phyloP scores from a whole-genome alignment of 2,797 vertebrate genomes.

The Moxostoma hubbsi region DNA sequence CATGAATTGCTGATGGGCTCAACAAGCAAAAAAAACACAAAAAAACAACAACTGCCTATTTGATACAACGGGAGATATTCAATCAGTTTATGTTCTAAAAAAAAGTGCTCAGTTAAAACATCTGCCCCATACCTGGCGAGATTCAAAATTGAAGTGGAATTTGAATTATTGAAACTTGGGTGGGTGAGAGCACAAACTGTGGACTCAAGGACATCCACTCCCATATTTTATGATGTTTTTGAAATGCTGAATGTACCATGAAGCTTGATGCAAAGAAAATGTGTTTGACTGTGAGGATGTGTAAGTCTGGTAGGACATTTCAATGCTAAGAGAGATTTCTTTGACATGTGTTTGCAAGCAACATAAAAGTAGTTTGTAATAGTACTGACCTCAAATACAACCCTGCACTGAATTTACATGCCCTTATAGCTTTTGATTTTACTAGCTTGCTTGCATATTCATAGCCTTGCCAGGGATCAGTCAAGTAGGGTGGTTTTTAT shows the following conservation, averaged over 20 bases:
- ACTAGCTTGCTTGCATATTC: slow-evolving; percentile 68
- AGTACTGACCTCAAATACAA: slow-evolving; percentile 61
- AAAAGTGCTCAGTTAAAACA: slow-evolving; percentile 35
- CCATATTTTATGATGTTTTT: slow-evolving; percentile 48
- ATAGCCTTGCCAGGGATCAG: slow-evolving; percentile 67
- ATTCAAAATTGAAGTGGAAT: slow-evolving; percentile 53
- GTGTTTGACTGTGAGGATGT: slow-evolving; percentile 25
- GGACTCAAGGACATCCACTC: slow-evolving; percentile 45
- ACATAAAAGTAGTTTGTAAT: slow-evolving; percentile 55
- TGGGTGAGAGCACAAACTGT: slow-evolving; percentile 30
- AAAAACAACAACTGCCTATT: background rate
- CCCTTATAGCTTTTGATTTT: slow-evolving; percentile 67
- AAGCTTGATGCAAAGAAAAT: slow-evolving; percentile 43
- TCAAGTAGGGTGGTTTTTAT: slow-evolving; percentile 66
- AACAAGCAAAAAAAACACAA: background rate
- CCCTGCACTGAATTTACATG: slow-evolving; percentile 57
- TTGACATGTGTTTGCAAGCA: background rate
- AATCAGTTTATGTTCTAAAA: slow-evolving; percentile 41
- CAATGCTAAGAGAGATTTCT: background rate
- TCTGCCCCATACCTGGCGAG: slow-evolving; percentile 33
- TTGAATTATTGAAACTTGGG: slow-evolving; percentile 53
- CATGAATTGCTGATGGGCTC: slow-evolving; percentile 8
- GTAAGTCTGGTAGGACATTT: slow-evolving; percentile 30
- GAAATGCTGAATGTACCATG: slow-evolving; percentile 27
- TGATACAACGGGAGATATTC: slow-evolving; percentile 19